Base-by-base conservation (phyloP, 2,888 invertebrate genomes). In the Nomada hirtipes region DNA sequence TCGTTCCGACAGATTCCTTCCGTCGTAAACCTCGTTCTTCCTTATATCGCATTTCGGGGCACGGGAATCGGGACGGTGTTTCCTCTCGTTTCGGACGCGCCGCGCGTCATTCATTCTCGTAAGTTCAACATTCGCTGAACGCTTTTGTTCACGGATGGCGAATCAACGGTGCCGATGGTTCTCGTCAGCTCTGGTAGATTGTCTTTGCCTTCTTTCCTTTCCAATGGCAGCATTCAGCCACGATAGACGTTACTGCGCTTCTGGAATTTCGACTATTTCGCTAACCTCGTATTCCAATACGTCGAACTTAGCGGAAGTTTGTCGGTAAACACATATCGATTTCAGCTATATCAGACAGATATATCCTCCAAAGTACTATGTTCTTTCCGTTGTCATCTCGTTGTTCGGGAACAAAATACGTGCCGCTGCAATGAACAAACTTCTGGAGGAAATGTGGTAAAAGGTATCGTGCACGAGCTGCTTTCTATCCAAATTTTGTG, bases 31-130 rank as follows among this genome's bases (percentile, higher is more conserved):
- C 73, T 60, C 69, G 60, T 69, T 50, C 59, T 73, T 65, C 63
- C 72, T 76, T 82, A 75, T 75, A 79, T 79, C 79, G 36, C 36
- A 65, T 85, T 82, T 69, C 82, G 57, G 60, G 29, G 52, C 69
- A 73, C 47, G 53, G 36, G 65, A 63, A 80, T 61, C 76, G 71
- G 52, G 59, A 50, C 68, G 59, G 64, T 20, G 59, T 63, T 84
- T 59, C 76, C 72, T 72, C 76, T 44, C 60, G 74, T 75, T 83
- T 77, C 65, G 47, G 61, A 61, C 72, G 71, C 59, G 26, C 50
- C 57, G 68, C 71, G 53, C 74, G 53, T 82, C 68, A 79, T 85
- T 83, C 86, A 75, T 86, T 72, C 86, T 80, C 72, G 80, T 83
- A 80, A 85, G 70, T 80, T 71, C 68, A 69, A 57, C 68, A 73